A percentile compares a stretch with the other conserved stretches of the same genome.
phyloP scores from a whole-genome alignment of 2,113 vertebrate species.

The Trematomus loennbergii region DNA sequence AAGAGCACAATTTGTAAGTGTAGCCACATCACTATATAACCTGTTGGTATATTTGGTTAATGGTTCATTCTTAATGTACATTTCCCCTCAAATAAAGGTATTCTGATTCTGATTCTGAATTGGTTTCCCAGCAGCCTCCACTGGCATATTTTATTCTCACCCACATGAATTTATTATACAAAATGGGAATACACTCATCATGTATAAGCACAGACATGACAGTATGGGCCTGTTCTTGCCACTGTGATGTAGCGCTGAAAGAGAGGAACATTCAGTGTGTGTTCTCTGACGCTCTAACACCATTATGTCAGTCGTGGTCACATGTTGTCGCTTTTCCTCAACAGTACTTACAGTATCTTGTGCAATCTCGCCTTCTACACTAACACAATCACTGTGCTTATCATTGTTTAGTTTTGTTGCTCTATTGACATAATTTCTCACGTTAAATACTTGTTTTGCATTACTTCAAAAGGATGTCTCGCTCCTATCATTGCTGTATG shows the following conservation, averaged over 20 bases:
- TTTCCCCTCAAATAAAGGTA: no score
- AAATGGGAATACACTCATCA: not conserved
- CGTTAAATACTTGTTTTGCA: slow-evolving; percentile 5
- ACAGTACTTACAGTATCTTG: slow-evolving; percentile 3
- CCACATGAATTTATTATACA: not conserved
- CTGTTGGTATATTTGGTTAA: no score
- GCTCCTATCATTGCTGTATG: not conserved
- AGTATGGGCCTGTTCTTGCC: no score
- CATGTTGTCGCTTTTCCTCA: slow-evolving; percentile 20
- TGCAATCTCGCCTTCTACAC: slow-evolving; percentile 29
- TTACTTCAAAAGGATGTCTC: slow-evolving; percentile 1
- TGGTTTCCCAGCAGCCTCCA: not conserved
- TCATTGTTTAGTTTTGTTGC: not conserved
- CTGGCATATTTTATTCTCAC: not conserved
- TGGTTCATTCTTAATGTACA: no score
- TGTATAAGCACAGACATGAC: not conserved
- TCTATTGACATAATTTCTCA: not conserved
- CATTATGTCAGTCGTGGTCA: not conserved
- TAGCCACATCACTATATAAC: no score
- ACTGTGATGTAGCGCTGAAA: slow-evolving; percentile 2
- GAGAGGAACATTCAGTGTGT: not conserved
- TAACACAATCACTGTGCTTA: slow-evolving; percentile 47
- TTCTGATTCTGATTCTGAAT: no score
- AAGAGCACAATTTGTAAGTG: not conserved
- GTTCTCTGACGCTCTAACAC: not conserved